These are phyloP conservation scores for Resseliella maxima DNA, from an alignment of 2,888 invertebrate genomes.

Conservation along the genomic window DNA sequence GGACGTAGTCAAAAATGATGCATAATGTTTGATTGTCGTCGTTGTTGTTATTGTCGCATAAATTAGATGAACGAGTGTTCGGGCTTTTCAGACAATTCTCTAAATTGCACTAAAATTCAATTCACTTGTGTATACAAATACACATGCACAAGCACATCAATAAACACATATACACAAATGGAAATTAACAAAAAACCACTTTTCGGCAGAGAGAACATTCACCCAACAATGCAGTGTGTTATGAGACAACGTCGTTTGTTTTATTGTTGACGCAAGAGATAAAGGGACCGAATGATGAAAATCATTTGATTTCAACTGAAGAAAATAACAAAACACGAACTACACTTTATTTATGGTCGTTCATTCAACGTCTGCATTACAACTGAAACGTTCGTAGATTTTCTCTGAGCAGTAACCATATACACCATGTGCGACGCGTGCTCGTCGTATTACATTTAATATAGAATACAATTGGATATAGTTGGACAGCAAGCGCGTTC, in stretches of 20 bases:
- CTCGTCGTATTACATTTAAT: neutral
- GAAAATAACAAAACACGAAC: too few relatives aligned
- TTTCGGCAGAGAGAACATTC: conserved; percentile 19
- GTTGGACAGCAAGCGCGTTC: neutral
- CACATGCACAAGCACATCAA: neutral
- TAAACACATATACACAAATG: neutral
- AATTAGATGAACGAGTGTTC: neutral
- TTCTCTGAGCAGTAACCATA: neutral
- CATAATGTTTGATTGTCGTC: neutral
- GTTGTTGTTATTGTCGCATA: neutral
- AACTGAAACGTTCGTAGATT: conserved; percentile 17
- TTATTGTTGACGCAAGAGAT: neutral
- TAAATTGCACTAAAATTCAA: neutral
- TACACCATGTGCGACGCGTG: neutral
- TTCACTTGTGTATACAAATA: conserved; percentile 6
- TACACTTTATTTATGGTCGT: neutral
- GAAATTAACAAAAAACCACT: neutral
- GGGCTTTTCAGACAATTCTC: neutral
- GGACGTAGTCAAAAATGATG: neutral
- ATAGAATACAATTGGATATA: neutral
- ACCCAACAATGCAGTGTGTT: neutral
- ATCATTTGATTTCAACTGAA: neutral
- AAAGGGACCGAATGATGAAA: conserved; percentile 12
- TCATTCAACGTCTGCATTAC: conserved; percentile 3
- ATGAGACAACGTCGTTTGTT: neutral